Evolutionary conservation across 2,797 vertebrate genomes (phyloP), one percentile per base, ranked within the genome.

Genomic region (Pseudocheirus occidentalis): DNA sequence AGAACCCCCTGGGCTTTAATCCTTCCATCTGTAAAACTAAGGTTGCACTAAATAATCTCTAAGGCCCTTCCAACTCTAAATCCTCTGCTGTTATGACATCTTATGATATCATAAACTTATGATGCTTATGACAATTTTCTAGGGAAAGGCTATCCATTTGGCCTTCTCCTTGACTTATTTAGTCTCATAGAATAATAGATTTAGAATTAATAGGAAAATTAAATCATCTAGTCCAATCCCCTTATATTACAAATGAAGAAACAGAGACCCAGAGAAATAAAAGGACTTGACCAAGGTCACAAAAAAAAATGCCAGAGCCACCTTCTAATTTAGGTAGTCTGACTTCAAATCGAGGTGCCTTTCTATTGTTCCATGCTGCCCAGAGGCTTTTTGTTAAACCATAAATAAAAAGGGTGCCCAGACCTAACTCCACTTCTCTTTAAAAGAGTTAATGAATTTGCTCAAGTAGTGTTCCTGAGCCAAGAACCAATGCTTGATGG

Each of bases 381-480:
- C 21, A 73, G 13, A 62, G 3, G 46, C 31, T 66, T 55, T 54
- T 13, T 90, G 91, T 91, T 55, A 94, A 94, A 92, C 4, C 62
- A 92, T 73, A 91, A 96, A 14, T 89, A 31, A 27, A 92, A 92
- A 90, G 62, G 24, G 52, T 18, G 46, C 34, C 10, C 55, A 81
- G 59, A 52, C 91, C 89, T 52, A 28, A 94, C 93, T 94, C 59
- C 73, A 93, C 27, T 52, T 91, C 90, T 95, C 93, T n/a, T n/a
- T 40, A 91, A 93, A 95, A 92, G 95, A 91, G 50, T 73, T n/a
- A 73, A 73, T 73, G 62, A 73, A 89, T 89, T 90, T 91, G 57
- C 92, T 92, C 40, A 28, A 16, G 18, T 40, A 5, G 62, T 31
- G 0, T 91, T 58, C 95, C 50, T 91, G 34, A 73, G 34, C 34